phyloP scores from a whole-genome alignment of 2,888 invertebrate genomes.

The Epistrophella euchroma region DNA sequence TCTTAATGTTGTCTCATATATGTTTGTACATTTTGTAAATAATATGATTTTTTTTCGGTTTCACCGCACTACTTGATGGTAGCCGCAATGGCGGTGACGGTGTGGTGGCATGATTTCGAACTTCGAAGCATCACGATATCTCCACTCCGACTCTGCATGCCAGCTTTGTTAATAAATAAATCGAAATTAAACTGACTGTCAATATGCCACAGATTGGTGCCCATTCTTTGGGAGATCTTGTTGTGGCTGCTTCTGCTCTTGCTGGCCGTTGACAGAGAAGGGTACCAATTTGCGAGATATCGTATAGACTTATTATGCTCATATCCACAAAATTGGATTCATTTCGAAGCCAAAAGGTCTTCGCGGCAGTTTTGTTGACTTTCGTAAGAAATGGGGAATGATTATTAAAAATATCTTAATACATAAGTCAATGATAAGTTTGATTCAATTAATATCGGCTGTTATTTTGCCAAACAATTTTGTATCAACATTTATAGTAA shows the following conservation, averaged over 20 bases:
- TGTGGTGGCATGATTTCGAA: conserved; percentile 45
- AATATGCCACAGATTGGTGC: conserved; percentile 52
- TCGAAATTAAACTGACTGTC: conserved; percentile 65
- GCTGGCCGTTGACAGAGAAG: conserved; percentile 52
- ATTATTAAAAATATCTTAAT: conserved; percentile 59
- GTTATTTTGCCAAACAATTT: conserved; percentile 27
- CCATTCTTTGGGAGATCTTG: conserved; percentile 30
- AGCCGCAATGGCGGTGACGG: not conserved
- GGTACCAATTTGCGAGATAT: conserved; percentile 20
- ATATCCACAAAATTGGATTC: conserved; percentile 28
- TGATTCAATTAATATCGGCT: conserved; percentile 45
- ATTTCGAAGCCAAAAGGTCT: conserved; percentile 39
- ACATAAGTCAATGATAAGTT: conserved; percentile 16
- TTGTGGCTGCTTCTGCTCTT: conserved; percentile 2
- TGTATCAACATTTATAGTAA: not conserved
- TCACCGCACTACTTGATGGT: conserved; percentile 57
- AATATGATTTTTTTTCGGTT: conserved; percentile 55
- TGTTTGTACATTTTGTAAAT: conserved; percentile 55
- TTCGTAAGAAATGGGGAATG: conserved; percentile 39
- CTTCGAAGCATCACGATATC: conserved; percentile 57
- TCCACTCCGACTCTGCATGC: conserved; percentile 37
- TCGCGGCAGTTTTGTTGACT: conserved; percentile 35
- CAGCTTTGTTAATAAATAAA: conserved; percentile 69
- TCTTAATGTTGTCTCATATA: conserved; percentile 32
- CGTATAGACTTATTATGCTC: not conserved